Evolutionary conservation across 2,888 invertebrate genomes (phyloP).

Genomic region (Drosophila infuscata): DNA sequence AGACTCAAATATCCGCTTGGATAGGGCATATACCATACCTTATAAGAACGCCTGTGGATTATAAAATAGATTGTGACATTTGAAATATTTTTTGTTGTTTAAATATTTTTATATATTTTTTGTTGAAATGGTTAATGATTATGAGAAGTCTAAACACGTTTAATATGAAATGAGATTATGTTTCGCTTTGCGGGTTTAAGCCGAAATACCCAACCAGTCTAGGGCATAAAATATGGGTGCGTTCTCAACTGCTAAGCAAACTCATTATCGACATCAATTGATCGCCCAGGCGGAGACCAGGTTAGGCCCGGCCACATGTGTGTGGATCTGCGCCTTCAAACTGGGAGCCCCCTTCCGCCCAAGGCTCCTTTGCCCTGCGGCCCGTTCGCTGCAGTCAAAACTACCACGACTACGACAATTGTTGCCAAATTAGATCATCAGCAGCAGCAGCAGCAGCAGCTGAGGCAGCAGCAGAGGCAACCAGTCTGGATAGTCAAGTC

Average conservation of each 20-base stretch:
- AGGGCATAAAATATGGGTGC: conserved; percentile 79
- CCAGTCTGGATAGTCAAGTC: conserved; percentile 61
- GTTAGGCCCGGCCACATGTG: conserved; percentile 56
- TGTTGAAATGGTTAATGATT: not conserved
- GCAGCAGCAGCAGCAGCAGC: conserved; percentile 72
- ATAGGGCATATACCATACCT: not conserved
- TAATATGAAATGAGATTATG: not conserved
- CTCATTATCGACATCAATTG: conserved; percentile 84
- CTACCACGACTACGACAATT: conserved; percentile 79
- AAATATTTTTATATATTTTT: too few relatives aligned
- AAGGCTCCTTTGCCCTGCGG: conserved; percentile 1
- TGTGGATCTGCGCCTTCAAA: conserved; percentile 32
- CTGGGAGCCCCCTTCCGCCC: conserved; percentile 1
- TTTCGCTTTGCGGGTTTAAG: not conserved
- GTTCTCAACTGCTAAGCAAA: conserved; percentile 65
- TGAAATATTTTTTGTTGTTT: not conserved
- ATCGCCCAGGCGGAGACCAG: conserved; percentile 73
- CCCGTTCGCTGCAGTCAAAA: conserved; percentile 40
- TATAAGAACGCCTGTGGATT: not conserved
- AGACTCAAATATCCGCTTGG: not conserved
- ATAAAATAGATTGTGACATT: not conserved
- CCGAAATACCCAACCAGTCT: not conserved
- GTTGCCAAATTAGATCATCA: conserved; percentile 85
- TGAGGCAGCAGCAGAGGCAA: conserved; percentile 18
- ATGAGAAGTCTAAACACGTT: not conserved